Conservation (phyloP, 2,888 invertebrate genomes). For the Venustoraphidia nigricollis region DNA sequence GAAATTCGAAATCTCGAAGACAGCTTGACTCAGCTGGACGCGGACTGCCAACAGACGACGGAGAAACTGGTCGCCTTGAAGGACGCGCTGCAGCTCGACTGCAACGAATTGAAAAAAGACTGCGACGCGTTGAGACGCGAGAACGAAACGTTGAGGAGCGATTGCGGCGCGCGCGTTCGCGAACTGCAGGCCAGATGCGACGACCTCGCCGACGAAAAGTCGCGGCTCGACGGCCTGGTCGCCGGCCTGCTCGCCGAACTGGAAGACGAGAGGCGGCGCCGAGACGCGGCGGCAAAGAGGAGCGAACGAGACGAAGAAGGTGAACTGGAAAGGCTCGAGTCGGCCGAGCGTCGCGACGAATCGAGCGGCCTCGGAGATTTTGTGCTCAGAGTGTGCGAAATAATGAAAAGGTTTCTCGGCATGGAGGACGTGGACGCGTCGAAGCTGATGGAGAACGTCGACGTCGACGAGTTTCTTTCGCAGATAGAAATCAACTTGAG, state of each 20-base stretch:
- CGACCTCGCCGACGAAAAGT: not conserved
- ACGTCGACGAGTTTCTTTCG: not conserved
- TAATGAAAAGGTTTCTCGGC: too few species aligned
- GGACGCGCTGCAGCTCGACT: constrained; percentile 22
- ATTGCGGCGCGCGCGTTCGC: constrained; percentile 17
- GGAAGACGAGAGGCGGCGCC: too few species aligned
- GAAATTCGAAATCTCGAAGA: constrained; percentile 21
- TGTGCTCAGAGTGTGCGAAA: too few species aligned
- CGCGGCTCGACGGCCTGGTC: not conserved
- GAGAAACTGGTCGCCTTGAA: constrained; percentile 22
- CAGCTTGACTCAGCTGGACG: constrained; percentile 24
- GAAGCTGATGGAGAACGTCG: constrained; percentile 4
- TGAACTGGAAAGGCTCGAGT: too few species aligned
- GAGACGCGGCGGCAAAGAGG: too few species aligned
- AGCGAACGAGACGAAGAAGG: too few species aligned
- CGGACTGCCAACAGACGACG: constrained; percentile 25
- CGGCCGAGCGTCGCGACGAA: too few species aligned
- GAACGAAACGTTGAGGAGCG: constrained; percentile 34
- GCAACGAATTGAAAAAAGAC: constrained; percentile 28
- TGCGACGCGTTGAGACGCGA: constrained; percentile 36
- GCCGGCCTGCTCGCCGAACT: too few species aligned
- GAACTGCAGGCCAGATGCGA: constrained; percentile 6
- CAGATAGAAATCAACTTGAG: constrained; percentile 23
- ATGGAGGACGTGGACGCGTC: too few species aligned
- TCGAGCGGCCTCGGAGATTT: too few species aligned